Conservation (phyloP, 1,140 invertebrate species). For the Megalopta genalis region DNA sequence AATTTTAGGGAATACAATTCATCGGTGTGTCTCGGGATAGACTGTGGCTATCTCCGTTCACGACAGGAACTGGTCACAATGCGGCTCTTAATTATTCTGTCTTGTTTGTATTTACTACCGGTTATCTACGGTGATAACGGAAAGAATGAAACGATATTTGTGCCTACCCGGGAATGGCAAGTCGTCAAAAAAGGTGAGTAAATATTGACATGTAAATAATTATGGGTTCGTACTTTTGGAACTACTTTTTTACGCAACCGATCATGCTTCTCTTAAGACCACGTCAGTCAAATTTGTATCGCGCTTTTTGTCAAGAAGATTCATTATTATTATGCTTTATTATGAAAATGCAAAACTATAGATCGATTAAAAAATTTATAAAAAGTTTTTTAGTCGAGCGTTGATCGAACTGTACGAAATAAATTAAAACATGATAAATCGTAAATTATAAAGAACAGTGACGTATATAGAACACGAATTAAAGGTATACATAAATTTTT, state of each 20-base stretch:
- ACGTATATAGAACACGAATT: constrained; percentile 27
- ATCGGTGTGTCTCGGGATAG: constrained; percentile 6
- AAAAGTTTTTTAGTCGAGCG: neutral
- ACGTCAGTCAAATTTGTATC: constrained; percentile 63
- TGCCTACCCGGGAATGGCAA: constrained; percentile 83
- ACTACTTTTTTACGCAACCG: constrained; percentile 59
- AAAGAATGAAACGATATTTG: constrained; percentile 78
- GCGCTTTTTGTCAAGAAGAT: neutral
- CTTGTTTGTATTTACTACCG: constrained; percentile 37
- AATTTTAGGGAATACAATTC: neutral
- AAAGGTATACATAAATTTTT: constrained; percentile 17
- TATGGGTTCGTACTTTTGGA: constrained; percentile 4
- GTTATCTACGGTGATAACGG: constrained; percentile 30
- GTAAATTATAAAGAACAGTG: constrained; percentile 17
- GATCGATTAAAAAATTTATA: neutral
- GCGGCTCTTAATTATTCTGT: constrained; percentile 44
- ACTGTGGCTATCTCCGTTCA: neutral
- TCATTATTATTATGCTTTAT: neutral
- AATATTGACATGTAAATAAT: neutral
- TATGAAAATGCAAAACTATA: no score
- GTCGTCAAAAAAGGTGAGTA: constrained; percentile 81
- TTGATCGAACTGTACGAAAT: constrained; percentile 1
- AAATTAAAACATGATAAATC: constrained; percentile 8
- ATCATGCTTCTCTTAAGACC: constrained; percentile 43
- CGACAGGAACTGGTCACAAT: constrained; percentile 46